A percentile compares a stretch with the other conserved stretches of the same genome.
Conservation (phyloP, 2,888 invertebrate genomes). For the Drosophila putrida region DNA sequence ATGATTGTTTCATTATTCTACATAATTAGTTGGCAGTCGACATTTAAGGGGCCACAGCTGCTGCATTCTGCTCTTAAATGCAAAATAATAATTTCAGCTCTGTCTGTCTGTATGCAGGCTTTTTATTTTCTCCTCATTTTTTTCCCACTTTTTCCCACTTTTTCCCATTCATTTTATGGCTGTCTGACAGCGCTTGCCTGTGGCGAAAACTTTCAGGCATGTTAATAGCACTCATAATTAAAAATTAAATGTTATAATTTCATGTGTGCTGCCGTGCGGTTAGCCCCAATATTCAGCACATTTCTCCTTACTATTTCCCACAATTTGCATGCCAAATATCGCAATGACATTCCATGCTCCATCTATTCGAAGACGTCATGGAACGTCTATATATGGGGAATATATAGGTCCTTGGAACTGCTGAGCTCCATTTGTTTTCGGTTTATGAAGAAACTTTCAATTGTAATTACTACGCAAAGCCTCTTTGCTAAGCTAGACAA, state of each 20-base stretch:
- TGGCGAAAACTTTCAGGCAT: slow-evolving; percentile 68
- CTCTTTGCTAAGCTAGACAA: slow-evolving; percentile 27
- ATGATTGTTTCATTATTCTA: slow-evolving; percentile 60
- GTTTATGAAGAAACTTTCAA: slow-evolving; percentile 63
- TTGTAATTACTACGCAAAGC: slow-evolving; percentile 60
- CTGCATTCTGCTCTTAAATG: slow-evolving; percentile 54
- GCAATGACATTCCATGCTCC: slow-evolving; percentile 1
- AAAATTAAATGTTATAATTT: slow-evolving; percentile 77
- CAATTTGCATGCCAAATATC: slow-evolving; percentile 1
- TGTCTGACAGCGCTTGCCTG: slow-evolving; percentile 54
- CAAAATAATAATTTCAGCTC: slow-evolving; percentile 66
- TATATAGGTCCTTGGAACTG: neutral
- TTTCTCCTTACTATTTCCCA: slow-evolving; percentile 16
- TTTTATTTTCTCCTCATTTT: no score
- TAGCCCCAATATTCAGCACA: slow-evolving; percentile 36
- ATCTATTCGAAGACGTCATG: slow-evolving; percentile 1
- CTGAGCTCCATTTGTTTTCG: slow-evolving; percentile 4
- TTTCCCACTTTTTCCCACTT: slow-evolving; percentile 26
- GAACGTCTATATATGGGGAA: neutral
- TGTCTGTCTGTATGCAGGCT: slow-evolving; percentile 10
- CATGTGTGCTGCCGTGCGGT: slow-evolving; percentile 67
- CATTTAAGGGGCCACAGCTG: slow-evolving; percentile 48
- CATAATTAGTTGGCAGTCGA: slow-evolving; percentile 63
- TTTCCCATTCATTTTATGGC: slow-evolving; percentile 54
- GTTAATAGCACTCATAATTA: slow-evolving; percentile 78